Evolutionary conservation across 2,888 invertebrate genomes (phyloP).

Genomic region (Gibbula magus): DNA sequence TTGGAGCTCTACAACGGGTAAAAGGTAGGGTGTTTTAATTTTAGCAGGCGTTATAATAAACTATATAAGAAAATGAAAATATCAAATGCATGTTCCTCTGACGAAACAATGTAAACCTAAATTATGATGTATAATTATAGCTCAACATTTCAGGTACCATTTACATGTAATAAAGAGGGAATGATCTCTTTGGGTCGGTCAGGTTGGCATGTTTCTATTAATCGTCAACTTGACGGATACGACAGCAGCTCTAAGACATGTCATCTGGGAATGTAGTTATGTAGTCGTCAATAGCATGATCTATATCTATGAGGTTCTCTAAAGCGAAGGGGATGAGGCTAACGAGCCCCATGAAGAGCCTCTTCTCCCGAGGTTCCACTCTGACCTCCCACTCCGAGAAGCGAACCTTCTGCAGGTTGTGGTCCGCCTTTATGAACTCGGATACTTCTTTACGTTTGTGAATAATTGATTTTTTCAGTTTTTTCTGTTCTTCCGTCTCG

Average conservation of each 20-base stretch:
- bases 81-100: too few species aligned
- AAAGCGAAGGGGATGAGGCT: slow-evolving; percentile 59
- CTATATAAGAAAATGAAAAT: too few species aligned
- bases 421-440: slow-evolving; percentile 46
- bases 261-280: slow-evolving; percentile 50
- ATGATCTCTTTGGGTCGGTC: too few species aligned
- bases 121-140: too few species aligned
- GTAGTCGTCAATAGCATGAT: slow-evolving; percentile 64
- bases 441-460: slow-evolving; percentile 47
- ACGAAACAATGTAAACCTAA: too few species aligned
- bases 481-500: slow-evolving; percentile 61
- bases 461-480: slow-evolving; percentile 53
- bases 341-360: slow-evolving; percentile 61
- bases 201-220: too few species aligned
- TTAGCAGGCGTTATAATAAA: too few species aligned
- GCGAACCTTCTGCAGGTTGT: slow-evolving; percentile 44
- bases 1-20: too few species aligned
- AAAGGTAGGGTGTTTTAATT: too few species aligned
- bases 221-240: too few species aligned
- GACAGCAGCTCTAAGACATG: slow-evolving; percentile 4
- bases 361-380: slow-evolving; percentile 54
- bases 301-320: slow-evolving; percentile 59
- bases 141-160: too few species aligned
- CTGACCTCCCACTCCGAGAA: slow-evolving; percentile 58
- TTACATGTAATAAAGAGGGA: too few species aligned